Percentiles rank a stretch among this genome's conserved stretches.
phyloP scores from a whole-genome alignment of 2,113 vertebrate genomes.

The Elephas maximus region DNA sequence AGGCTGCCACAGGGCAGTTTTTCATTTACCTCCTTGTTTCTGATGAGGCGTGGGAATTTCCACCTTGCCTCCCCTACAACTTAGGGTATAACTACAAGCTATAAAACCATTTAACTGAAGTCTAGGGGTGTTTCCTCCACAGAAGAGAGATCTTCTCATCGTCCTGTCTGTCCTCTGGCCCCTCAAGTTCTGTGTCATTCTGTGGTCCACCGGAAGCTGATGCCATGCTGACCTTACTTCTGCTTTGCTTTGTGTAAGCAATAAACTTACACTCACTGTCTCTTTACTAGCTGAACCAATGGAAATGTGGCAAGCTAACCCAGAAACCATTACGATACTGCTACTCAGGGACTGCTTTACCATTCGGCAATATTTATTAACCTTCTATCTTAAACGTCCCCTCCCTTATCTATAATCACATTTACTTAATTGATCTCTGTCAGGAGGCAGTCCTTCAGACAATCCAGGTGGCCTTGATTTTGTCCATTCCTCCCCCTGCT shows the following conservation, averaged over 20 bases:
- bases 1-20: background rate
- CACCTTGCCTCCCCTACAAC: fast-evolving
- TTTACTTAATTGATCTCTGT: background rate
- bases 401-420: background rate
- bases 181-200: background rate
- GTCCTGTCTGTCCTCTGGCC: background rate
- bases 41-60: background rate
- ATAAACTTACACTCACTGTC: background rate
- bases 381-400: background rate
- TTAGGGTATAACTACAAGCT: background rate
- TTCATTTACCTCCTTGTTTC: background rate
- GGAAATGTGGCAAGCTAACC: background rate
- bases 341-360: background rate
- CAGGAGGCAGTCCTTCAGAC: no score
- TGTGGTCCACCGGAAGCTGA: background rate
- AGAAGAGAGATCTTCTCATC: background rate
- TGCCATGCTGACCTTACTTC: slow-evolving; percentile 10
- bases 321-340: background rate
- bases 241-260: background rate
- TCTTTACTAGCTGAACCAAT: background rate
- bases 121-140: background rate
- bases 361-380: background rate
- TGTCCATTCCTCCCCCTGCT: no score
- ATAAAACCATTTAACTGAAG: background rate
- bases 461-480: no score